Evolutionary conservation across 2,888 invertebrate genomes (phyloP), one percentile per base, ranked within the genome.

Genomic region (Cataglyphis altisquamis): DNA sequence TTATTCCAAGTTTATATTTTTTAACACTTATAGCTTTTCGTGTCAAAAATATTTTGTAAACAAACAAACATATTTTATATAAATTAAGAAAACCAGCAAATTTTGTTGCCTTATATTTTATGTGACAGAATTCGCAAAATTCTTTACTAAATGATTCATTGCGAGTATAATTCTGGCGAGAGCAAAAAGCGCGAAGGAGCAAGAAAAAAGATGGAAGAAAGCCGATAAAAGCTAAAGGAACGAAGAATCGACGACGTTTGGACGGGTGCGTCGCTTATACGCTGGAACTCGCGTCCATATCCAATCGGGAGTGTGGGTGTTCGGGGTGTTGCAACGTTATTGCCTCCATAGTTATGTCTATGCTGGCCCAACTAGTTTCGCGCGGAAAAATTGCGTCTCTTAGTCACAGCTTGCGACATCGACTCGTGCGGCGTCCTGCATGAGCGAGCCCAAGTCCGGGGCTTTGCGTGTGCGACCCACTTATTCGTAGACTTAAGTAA

Each of bases 331-430:
- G 94, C 93, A 93, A 94, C 92, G 89, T 25, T 88, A 90, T 92
- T 91, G 92, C 90, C 91, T 91, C 89, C 90, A 91, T 91, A 91
- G 91, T 90, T 90, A 91, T 91, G 89, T 90, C 90, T 88, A 77
- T 89, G 90, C 89, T 90, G 75, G 89, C 89, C 90, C 91, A 90
- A 93, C 93, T 92, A 94, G 94, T 94, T 94, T 91, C 84, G 86
- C 91, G 88, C 72, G 86, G 92, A 94, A 94, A 94, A 94, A 94
- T 93, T 90, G 89, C 90, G 90, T 86, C 93, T 94, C 93, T 94
- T 94, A 94, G 94, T 94, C 94, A 94, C 89, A 91, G 92, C 92
- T 94, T 94, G 93, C 94, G 93, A 94, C 93, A 94, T 88, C 82
- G 85, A 72, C 87, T 88, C 85, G 84, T 87, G 86, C 84, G 84